Evolutionary conservation across 2,888 invertebrate species (phyloP).

Genomic region (Epinotia demarniana): DNA sequence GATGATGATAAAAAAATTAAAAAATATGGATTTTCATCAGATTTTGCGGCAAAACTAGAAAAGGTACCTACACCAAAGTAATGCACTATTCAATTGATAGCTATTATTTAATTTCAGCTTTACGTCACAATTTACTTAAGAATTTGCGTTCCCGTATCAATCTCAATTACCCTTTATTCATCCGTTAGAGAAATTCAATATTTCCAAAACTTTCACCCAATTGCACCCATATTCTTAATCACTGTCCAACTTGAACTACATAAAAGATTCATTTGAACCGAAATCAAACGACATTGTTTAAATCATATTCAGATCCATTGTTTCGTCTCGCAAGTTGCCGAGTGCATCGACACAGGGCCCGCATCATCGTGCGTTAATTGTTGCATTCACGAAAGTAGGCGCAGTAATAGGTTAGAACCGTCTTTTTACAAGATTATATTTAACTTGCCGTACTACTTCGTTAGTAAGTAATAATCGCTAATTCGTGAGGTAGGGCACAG

Average conservation of each 20-base stretch:
- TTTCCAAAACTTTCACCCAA: not conserved
- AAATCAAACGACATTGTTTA: conserved; percentile 20
- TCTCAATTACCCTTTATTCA: too few species aligned
- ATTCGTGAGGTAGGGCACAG: too few species aligned
- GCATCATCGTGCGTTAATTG: conserved; percentile 82
- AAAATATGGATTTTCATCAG: too few species aligned
- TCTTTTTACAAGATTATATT: not conserved
- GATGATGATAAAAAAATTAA: too few species aligned
- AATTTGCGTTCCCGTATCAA: too few species aligned
- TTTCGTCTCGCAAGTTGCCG: conserved; percentile 28
- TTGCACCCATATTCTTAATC: conserved; percentile 14
- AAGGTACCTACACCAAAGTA: too few species aligned
- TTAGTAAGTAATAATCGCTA: too few species aligned
- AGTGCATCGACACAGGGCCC: conserved; percentile 68
- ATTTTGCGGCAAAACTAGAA: too few species aligned
- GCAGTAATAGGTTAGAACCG: conserved; percentile 48
- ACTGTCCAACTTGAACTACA: not conserved
- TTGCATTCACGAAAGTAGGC: conserved; percentile 59
- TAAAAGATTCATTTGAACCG: conserved; percentile 4
- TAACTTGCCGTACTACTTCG: too few species aligned
- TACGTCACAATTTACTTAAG: too few species aligned
- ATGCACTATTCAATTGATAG: too few species aligned
- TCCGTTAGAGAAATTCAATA: not conserved
- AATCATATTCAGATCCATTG: not conserved
- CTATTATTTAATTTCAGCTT: too few species aligned